Conservation (phyloP, 2,797 vertebrate species). For the Siniperca obscura region DNA sequence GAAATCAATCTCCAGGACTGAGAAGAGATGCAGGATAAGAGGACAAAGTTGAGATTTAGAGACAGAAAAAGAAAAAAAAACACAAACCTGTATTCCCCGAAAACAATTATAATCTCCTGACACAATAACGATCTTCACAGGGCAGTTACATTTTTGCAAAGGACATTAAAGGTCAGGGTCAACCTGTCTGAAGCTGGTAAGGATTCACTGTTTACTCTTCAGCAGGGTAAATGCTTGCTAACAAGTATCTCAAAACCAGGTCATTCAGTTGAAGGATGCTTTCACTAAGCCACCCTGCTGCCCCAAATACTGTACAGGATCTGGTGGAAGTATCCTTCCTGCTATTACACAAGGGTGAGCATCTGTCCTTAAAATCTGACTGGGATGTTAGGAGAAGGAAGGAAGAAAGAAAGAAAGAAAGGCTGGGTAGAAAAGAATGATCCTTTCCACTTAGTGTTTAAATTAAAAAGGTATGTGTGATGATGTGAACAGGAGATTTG, state of each 20-base stretch:
- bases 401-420: background rate
- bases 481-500: slow-evolving; percentile 7
- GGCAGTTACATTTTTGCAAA: background rate
- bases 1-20: slow-evolving; percentile 95
- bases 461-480: slow-evolving; percentile 13
- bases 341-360: slow-evolving; percentile 39
- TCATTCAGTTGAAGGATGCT: slow-evolving; percentile 49
- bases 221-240: background rate
- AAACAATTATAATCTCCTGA: background rate
- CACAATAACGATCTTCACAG: background rate
- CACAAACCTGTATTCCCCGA: background rate
- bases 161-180: slow-evolving; percentile 16
- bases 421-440: background rate
- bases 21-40: slow-evolving; percentile 4
- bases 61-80: background rate
- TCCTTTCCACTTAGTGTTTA: background rate
- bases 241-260: slow-evolving; percentile 50
- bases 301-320: slow-evolving; percentile 51
- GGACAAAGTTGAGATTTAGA: slow-evolving; percentile 1
- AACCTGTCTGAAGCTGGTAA: background rate
- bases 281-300: slow-evolving; percentile 57
- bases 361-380: slow-evolving; percentile 41
- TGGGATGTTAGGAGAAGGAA: slow-evolving; percentile 18
- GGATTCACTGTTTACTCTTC: background rate
- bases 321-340: slow-evolving; percentile 28